Conservation (phyloP, 30 jellyfish, hydroid and myxozoan genomes). For the Aurelia aurita region DNA sequence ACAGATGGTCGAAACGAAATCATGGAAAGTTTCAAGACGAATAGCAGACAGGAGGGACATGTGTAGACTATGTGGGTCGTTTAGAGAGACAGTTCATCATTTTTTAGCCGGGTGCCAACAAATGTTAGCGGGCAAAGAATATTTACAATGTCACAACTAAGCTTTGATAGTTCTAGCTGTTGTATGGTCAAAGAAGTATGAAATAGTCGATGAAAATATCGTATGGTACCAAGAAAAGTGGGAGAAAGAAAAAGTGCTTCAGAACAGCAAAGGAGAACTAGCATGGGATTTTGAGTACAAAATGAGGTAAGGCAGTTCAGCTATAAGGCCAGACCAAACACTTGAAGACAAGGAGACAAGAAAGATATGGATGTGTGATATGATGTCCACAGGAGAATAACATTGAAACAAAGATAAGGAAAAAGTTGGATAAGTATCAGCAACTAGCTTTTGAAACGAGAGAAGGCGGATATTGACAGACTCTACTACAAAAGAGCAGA, state of each 20-base stretch:
- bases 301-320: too few species aligned
- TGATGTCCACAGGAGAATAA: background rate
- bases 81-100: slow-evolving; percentile 20
- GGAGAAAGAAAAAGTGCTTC: slow-evolving; percentile 28
- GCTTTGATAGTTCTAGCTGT: slow-evolving; percentile 11
- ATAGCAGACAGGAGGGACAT: too few species aligned
- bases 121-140: slow-evolving; percentile 33
- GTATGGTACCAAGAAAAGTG: slow-evolving; percentile 13
- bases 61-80: too few species aligned
- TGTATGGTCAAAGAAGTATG: slow-evolving; percentile 30
- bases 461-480: too few species aligned
- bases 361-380: slow-evolving; percentile 1
- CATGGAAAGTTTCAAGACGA: too few species aligned
- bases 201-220: slow-evolving; percentile 17
- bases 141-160: slow-evolving; percentile 16
- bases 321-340: too few species aligned
- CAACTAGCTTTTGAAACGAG: too few species aligned
- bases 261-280: slow-evolving; percentile 5
- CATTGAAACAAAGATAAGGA: background rate
- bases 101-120: slow-evolving; percentile 30
- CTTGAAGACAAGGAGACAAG: too few species aligned
- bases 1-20: too few species aligned
- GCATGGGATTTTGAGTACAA: too few species aligned
- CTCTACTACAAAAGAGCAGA: slow-evolving; percentile 12
- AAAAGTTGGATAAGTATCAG: too few species aligned